phyloP scores from a whole-genome alignment of 2,797 vertebrate genomes.

The Ptychadena robeensis region DNA sequence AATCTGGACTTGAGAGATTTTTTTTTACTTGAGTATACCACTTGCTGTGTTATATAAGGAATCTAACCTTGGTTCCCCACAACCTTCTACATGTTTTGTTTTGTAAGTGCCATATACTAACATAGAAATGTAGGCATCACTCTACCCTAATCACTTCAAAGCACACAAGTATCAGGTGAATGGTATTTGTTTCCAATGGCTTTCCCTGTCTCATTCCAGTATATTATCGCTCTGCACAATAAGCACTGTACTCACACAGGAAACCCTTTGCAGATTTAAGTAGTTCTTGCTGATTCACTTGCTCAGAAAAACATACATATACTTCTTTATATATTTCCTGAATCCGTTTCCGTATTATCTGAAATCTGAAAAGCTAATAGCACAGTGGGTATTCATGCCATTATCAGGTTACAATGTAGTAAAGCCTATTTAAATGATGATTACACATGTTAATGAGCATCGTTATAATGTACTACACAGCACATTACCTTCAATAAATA shows the following conservation, averaged over 20 bases:
- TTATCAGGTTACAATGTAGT: conserved; percentile 84
- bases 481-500: conserved; percentile 93
- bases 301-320: conserved; percentile 68
- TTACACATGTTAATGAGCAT: conserved; percentile 88
- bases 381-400: conserved; percentile 81
- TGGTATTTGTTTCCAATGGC: conserved; percentile 15
- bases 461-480: conserved; percentile 93
- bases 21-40: not conserved
- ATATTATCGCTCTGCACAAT: conserved; percentile 71
- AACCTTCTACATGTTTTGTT: not conserved
- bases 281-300: conserved; percentile 67
- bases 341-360: conserved; percentile 81
- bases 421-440: conserved; percentile 84
- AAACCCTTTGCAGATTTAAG: conserved; percentile 66
- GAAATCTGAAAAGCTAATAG: conserved; percentile 83
- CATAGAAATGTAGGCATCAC: not conserved
- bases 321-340: conserved; percentile 71
- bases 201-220: conserved; percentile 52
- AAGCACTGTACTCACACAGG: conserved; percentile 69
- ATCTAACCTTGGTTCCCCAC: not conserved
- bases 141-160: not conserved
- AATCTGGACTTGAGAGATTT: not conserved
- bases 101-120: not conserved
- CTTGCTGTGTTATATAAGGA: too few relatives aligned
- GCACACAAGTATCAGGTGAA: conserved; percentile 11